Evolutionary conservation across 2,797 vertebrate genomes (phyloP).

Genomic region (Acanthurus leucopareius): DNA sequence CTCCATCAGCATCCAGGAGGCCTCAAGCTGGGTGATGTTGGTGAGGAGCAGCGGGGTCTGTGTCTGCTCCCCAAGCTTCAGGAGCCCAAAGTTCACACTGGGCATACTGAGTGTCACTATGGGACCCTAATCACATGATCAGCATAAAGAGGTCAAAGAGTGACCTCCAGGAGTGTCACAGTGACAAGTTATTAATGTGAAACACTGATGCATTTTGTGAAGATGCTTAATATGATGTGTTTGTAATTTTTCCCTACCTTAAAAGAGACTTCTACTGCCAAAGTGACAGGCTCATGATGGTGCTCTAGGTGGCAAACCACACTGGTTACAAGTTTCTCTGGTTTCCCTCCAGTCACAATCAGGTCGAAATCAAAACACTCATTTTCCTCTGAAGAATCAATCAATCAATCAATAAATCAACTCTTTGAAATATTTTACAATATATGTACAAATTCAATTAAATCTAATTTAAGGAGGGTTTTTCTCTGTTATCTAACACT

Average conservation of each 20-base stretch:
- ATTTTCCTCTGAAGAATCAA: conserved; percentile 79
- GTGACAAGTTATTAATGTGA: background rate
- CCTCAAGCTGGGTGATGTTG: conserved; percentile 88
- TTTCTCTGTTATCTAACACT: background rate
- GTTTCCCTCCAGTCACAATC: conserved; percentile 84
- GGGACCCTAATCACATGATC: conserved; percentile 86
- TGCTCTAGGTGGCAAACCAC: conserved; percentile 87
- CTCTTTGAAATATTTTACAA: background rate
- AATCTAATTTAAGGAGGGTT: too few species aligned
- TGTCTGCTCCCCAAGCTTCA: conserved; percentile 83
- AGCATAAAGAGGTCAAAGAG: background rate
- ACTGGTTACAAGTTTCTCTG: conserved; percentile 80
- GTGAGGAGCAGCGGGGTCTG: conserved; percentile 81
- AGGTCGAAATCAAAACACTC: conserved; percentile 88
- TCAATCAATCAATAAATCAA: background rate
- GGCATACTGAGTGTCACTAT: conserved; percentile 82
- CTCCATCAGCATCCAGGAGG: conserved; percentile 89
- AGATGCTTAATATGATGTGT: background rate
- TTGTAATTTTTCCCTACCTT: conserved; percentile 84
- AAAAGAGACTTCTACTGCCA: conserved; percentile 90
- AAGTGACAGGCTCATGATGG: conserved; percentile 77
- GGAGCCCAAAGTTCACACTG: conserved; percentile 89
- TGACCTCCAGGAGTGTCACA: background rate
- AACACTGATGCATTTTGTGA: background rate
- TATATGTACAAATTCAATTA: background rate